A percentile compares a stretch with the other conserved stretches of the same genome.
Evolutionary conservation across 2,113 vertebrate species (phyloP).

Genomic region (Nasalis larvatus): DNA sequence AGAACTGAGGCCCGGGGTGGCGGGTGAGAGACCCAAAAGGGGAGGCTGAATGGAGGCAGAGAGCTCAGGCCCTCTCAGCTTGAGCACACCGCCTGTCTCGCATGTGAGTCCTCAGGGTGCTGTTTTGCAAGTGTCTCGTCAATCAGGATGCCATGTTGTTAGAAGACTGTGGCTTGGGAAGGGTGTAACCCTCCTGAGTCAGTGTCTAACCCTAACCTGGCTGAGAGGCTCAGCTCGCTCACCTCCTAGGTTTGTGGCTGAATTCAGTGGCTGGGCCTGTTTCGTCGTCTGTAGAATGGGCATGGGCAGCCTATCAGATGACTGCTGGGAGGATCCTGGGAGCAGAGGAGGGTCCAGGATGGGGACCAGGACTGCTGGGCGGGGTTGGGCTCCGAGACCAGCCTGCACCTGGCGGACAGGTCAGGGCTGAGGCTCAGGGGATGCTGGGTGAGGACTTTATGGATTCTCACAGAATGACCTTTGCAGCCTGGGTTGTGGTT

Average conservation of each 20-base stretch:
- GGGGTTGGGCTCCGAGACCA: neutral
- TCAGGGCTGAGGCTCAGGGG: neutral
- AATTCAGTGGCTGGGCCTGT: neutral
- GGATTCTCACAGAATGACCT: neutral
- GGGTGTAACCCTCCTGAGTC: neutral
- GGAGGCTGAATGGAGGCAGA: neutral
- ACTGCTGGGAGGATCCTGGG: neutral
- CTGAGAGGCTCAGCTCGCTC: accelerated
- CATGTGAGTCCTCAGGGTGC: neutral
- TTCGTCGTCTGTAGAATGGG: neutral
- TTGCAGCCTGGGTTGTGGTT: neutral
- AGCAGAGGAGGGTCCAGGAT: neutral
- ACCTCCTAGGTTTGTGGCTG: too few relatives aligned
- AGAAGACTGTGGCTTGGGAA: neutral
- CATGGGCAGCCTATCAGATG: neutral
- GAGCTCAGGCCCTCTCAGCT: neutral
- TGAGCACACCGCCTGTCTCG: neutral
- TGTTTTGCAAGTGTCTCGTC: neutral
- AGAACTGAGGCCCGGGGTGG: neutral
- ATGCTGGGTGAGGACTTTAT: neutral
- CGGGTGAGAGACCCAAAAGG: neutral
- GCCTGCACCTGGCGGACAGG: neutral
- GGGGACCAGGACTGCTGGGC: neutral
- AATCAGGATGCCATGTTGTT: neutral
- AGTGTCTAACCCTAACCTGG: neutral